Percentiles rank a stretch among this genome's conserved stretches.
Evolutionary conservation across 1,140 invertebrate species (phyloP).

Genomic region (Venustaconcha ellipsiformis): DNA sequence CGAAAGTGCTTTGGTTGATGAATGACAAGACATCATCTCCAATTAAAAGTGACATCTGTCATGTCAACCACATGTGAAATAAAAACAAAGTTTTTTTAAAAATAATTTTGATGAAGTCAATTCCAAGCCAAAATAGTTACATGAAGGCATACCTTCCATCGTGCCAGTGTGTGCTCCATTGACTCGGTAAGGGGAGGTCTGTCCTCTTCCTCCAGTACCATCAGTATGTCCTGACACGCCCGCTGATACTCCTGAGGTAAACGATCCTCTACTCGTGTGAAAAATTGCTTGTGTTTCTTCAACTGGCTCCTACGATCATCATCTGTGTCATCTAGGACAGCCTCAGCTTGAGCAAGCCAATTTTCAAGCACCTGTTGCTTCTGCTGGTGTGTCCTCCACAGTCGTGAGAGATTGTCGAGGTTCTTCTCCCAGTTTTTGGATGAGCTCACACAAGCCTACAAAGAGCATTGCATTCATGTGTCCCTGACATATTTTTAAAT

Average conservation of each 20-base stretch:
- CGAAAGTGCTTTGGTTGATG: too few relatives aligned
- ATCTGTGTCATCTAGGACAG: constrained; percentile 83
- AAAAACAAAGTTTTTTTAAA: too few relatives aligned
- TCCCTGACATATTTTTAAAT: constrained; percentile 61
- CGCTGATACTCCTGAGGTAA: constrained; percentile 84
- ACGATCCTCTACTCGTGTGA: constrained; percentile 83
- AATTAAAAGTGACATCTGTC: too few relatives aligned
- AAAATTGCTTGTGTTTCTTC: constrained; percentile 81
- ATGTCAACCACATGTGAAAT: too few relatives aligned
- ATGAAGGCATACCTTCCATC: constrained; percentile 51
- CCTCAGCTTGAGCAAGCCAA: constrained; percentile 87
- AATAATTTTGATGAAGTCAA: too few relatives aligned
- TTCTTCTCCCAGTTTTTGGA: constrained; percentile 81
- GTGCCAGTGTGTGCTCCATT: constrained; percentile 43
- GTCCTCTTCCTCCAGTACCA: constrained; percentile 77
- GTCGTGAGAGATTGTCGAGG: constrained; percentile 81
- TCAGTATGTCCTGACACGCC: constrained; percentile 83
- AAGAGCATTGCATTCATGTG: not conserved
- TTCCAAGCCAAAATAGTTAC: too few relatives aligned
- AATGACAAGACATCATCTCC: too few relatives aligned
- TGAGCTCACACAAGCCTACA: constrained; percentile 44
- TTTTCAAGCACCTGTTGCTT: constrained; percentile 84
- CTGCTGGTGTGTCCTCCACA: constrained; percentile 88
- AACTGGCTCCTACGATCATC: constrained; percentile 85
- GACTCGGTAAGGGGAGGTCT: constrained; percentile 73